A percentile compares a stretch with the other conserved stretches of the same genome.
Evolutionary conservation across 1,140 invertebrate species (phyloP).

Genomic region (Tetramorium parvispinum): DNA sequence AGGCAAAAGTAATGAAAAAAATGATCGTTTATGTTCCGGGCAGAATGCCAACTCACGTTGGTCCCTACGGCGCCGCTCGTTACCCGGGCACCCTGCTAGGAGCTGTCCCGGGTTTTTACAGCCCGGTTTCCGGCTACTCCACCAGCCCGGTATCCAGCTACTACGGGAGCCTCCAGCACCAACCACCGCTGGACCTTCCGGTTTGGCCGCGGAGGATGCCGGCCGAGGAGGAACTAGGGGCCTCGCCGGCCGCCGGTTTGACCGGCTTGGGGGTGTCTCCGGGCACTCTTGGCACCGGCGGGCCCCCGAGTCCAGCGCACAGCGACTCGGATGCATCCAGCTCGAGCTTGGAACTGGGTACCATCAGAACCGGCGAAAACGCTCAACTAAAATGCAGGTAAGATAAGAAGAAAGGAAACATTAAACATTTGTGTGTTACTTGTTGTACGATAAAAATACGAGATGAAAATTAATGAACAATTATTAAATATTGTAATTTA

Average conservation of each 20-base stretch:
- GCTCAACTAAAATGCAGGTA: slow-evolving; percentile 84
- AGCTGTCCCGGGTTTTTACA: slow-evolving; percentile 79
- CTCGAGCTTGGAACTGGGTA: slow-evolving; percentile 83
- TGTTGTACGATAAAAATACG: neutral
- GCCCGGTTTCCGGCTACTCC: slow-evolving; percentile 76
- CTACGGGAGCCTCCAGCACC: slow-evolving; percentile 77
- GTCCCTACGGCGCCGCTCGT: slow-evolving; percentile 81
- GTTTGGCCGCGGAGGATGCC: slow-evolving; percentile 83
- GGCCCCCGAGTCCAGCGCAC: slow-evolving; percentile 83
- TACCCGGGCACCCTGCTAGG: slow-evolving; percentile 81
- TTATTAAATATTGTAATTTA: neutral
- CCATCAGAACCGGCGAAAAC: slow-evolving; percentile 81
- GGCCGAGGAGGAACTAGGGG: slow-evolving; percentile 80
- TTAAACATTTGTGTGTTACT: neutral
- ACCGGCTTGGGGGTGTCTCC: slow-evolving; percentile 65
- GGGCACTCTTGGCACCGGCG: slow-evolving; percentile 72
- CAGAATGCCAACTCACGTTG: slow-evolving; percentile 84
- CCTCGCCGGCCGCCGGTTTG: slow-evolving; percentile 51
- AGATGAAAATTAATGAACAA: neutral
- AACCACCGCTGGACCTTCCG: slow-evolving; percentile 79
- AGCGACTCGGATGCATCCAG: slow-evolving; percentile 84
- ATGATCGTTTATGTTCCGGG: slow-evolving; percentile 86
- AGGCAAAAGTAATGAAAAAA: slow-evolving; percentile 61
- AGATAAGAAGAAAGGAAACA: slow-evolving; percentile 12
- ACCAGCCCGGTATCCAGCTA: slow-evolving; percentile 71